Conservation (phyloP, 2,797 vertebrate species). For the Sus cebifrons region DNA sequence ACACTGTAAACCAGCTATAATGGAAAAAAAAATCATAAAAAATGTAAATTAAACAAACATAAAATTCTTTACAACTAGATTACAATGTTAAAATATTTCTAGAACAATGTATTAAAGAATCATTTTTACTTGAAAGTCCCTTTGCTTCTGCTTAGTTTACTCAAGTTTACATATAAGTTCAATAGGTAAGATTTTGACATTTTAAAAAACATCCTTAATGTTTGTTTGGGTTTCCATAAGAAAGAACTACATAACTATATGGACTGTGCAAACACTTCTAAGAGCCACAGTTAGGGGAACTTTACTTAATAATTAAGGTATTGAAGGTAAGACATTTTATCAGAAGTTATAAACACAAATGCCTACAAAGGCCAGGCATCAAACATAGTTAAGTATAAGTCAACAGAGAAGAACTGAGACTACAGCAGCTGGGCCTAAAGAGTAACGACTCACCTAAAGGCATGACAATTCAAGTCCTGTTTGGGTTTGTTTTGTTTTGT, state of each 20-base stretch:
- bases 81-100: conserved; percentile 29
- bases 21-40: too few species aligned
- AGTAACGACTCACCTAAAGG: not conserved
- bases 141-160: conserved; percentile 19
- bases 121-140: not conserved
- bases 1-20: too few species aligned
- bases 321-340: conserved; percentile 38
- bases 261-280: conserved; percentile 29
- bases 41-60: too few species aligned
- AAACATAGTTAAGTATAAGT: not conserved
- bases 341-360: conserved; percentile 53
- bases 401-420: not conserved
- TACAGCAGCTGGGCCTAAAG: not conserved
- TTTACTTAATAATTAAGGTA: conserved; percentile 59
- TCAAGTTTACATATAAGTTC: not conserved
- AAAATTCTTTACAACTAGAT: conserved; percentile 49
- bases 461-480: not conserved
- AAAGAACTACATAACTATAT: conserved; percentile 9
- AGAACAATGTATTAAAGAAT: conserved; percentile 43
- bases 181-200: not conserved
- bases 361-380: not conserved
- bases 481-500: not conserved
- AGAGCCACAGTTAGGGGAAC: not conserved
- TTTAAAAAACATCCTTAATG: conserved; percentile 46
- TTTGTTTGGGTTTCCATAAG: not conserved